phyloP scores from a whole-genome alignment of 2,888 invertebrate species.

The Drosophila monieri region DNA sequence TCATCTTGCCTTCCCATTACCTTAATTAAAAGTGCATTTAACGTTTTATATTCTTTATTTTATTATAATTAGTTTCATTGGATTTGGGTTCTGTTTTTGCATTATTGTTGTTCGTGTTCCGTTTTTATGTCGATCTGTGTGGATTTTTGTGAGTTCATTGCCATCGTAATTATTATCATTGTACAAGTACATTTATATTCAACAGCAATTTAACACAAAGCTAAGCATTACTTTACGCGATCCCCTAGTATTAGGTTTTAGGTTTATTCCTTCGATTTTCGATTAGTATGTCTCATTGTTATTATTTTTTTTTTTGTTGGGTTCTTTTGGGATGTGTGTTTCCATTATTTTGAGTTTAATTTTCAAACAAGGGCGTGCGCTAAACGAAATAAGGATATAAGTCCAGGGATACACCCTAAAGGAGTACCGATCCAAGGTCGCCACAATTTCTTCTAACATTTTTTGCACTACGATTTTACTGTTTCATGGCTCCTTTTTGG shows the following conservation, averaged over 20 bases:
- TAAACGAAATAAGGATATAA: constrained; percentile 13
- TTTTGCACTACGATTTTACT: constrained; percentile 64
- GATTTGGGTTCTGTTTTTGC: constrained; percentile 48
- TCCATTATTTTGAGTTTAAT: background rate
- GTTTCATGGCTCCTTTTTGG: constrained; percentile 29
- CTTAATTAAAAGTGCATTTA: background rate
- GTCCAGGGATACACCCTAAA: constrained; percentile 26
- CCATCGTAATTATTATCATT: constrained; percentile 64
- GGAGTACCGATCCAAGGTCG: constrained; percentile 15
- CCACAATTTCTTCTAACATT: constrained; percentile 64
- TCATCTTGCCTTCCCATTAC: background rate
- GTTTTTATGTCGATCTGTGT: constrained; percentile 24
- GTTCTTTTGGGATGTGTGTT: constrained; percentile 6
- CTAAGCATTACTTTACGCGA: constrained; percentile 79
- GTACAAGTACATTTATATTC: constrained; percentile 82
- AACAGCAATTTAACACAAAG: constrained; percentile 84
- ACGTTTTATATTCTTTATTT: constrained; percentile 54
- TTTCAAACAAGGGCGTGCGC: constrained; percentile 14
- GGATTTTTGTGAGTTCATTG: constrained; percentile 45
- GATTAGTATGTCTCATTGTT: constrained; percentile 22
- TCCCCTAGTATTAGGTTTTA: constrained; percentile 33
- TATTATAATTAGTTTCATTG: constrained; percentile 52
- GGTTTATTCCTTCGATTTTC: constrained; percentile 49
- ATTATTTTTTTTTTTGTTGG: constrained; percentile 1
- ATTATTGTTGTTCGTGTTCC: constrained; percentile 24